phyloP scores from a whole-genome alignment of 2,113 vertebrate species.

The Ahaetulla prasina region DNA sequence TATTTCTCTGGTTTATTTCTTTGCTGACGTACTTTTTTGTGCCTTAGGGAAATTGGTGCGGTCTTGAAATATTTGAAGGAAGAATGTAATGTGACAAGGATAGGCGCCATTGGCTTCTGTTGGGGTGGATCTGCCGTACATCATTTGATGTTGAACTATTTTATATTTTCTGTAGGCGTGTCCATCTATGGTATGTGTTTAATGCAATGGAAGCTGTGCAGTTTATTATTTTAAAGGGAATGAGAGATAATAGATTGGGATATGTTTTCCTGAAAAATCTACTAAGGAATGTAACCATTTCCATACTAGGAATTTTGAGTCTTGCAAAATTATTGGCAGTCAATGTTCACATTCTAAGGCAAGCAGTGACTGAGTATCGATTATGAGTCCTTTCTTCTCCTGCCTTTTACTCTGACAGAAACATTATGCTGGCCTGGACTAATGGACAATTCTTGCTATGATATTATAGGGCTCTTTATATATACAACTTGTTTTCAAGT shows the following conservation, averaged over 20 bases:
- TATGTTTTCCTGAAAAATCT: neutral
- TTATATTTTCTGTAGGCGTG: conserved; percentile 70
- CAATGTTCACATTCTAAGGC: neutral
- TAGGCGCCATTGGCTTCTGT: conserved; percentile 74
- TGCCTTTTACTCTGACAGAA: neutral
- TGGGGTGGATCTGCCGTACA: conserved; percentile 73
- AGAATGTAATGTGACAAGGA: conserved; percentile 61
- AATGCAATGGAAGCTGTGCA: neutral
- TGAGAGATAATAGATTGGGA: neutral
- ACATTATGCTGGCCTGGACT: neutral
- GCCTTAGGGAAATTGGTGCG: conserved; percentile 70
- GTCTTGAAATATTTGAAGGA: conserved; percentile 73
- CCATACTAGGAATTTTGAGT: neutral
- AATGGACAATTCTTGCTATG: neutral
- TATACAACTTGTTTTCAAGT: neutral
- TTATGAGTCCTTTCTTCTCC: neutral
- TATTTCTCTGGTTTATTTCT: neutral
- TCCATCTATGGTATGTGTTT: conserved; percentile 70
- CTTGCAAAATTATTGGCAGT: neutral
- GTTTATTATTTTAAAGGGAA: neutral
- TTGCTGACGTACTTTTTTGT: conserved; percentile 10
- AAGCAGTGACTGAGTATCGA: neutral
- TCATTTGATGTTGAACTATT: conserved; percentile 71
- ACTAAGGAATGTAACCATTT: neutral
- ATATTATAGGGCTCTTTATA: neutral